Conservation (phyloP, 2,888 invertebrate species). For the Cyaniris semiargus region DNA sequence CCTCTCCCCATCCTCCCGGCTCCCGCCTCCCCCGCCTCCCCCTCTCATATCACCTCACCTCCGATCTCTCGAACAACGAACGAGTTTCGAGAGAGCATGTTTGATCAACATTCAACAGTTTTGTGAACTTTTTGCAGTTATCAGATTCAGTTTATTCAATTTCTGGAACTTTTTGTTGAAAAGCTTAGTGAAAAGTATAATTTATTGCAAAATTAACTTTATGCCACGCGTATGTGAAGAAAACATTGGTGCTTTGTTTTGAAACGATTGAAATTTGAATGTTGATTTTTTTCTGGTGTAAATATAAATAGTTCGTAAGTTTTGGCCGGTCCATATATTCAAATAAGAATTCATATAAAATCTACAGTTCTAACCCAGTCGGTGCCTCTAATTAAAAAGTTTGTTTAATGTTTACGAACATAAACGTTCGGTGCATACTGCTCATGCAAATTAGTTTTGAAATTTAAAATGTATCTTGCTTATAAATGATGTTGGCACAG, state of each 20-base stretch:
- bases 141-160: not conserved
- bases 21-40: not conserved
- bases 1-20: not conserved
- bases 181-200: not conserved
- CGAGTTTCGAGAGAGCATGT: not conserved
- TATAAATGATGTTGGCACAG: constrained; percentile 73
- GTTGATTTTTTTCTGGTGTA: constrained; percentile 8
- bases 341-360: not conserved
- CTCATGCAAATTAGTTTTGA: constrained; percentile 35
- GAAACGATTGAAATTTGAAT: not conserved
- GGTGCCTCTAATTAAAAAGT: not conserved
- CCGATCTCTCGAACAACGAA: not conserved
- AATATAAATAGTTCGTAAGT: constrained; percentile 24
- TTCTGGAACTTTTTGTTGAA: not conserved
- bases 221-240: not conserved
- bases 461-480: constrained; percentile 57
- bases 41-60: not conserved
- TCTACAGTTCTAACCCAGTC: not conserved
- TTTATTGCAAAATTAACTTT: not conserved
- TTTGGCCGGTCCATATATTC: constrained; percentile 2
- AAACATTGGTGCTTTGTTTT: constrained; percentile 28
- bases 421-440: constrained; percentile 36
- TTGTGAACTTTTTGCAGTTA: constrained; percentile 2
- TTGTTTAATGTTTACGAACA: constrained; percentile 33
- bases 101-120: not conserved